Percentiles rank a stretch among this genome's conserved stretches.
These are phyloP conservation scores for Mus spicilegus DNA, from an alignment of 2,113 vertebrate species.

Conservation along the genomic window DNA sequence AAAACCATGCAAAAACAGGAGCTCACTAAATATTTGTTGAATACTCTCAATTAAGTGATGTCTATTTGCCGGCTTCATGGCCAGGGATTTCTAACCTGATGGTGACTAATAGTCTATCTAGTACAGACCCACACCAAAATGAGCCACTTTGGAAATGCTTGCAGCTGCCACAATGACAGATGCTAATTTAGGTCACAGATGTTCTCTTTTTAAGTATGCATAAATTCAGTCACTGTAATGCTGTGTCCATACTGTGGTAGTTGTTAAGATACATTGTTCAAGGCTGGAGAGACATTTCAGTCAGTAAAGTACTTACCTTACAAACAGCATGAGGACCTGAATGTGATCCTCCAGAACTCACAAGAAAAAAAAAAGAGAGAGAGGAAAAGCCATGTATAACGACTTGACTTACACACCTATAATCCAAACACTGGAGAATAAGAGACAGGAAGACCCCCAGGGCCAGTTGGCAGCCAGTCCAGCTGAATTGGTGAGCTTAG, in stretches of 20 bases:
- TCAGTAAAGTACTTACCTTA: neutral
- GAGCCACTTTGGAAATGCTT: neutral
- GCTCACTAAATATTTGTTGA: constrained; percentile 42
- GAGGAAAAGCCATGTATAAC: too few relatives aligned
- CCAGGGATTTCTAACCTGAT: constrained; percentile 49
- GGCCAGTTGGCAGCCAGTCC: neutral
- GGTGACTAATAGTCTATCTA: constrained; percentile 45
- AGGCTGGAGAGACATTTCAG: too few relatives aligned
- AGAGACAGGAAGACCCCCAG: neutral
- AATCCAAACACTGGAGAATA: neutral
- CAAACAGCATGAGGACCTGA: neutral
- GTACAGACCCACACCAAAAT: neutral
- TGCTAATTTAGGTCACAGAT: constrained; percentile 61
- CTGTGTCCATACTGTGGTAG: neutral
- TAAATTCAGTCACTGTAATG: neutral
- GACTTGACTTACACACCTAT: too few relatives aligned
- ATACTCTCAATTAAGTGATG: constrained; percentile 39
- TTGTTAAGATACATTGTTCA: neutral
- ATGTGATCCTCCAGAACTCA: neutral
- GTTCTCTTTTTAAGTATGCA: constrained; percentile 49
- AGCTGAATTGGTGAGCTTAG: neutral
- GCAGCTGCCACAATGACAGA: constrained; percentile 52
- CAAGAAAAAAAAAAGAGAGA: too few relatives aligned
- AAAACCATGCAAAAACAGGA: constrained; percentile 30
- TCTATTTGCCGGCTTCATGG: neutral